phyloP scores from a whole-genome alignment of 2,888 invertebrate species.

The Folsomia manolachei region DNA sequence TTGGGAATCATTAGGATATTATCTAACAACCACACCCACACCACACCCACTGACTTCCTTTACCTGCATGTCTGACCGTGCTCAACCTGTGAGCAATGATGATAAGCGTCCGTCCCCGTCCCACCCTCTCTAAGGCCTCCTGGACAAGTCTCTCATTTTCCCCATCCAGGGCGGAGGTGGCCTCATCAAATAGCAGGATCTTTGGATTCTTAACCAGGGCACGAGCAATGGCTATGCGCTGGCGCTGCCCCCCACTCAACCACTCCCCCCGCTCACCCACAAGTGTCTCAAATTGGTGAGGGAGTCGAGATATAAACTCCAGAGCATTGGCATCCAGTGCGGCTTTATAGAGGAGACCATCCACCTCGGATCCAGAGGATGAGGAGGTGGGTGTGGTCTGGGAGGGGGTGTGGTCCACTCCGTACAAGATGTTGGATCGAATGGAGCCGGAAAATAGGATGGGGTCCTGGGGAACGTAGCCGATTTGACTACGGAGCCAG shows the following conservation, averaged over 20 bases:
- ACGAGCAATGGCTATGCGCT: constrained; percentile 83
- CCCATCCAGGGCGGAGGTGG: constrained; percentile 84
- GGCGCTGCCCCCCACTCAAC: constrained; percentile 89
- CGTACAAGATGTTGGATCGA: constrained; percentile 86
- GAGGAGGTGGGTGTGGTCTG: constrained; percentile 53
- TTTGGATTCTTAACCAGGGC: constrained; percentile 91
- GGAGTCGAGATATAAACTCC: constrained; percentile 67
- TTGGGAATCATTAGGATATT: too few species aligned
- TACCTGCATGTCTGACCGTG: constrained; percentile 83
- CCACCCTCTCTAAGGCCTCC: constrained; percentile 78
- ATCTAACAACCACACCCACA: too few species aligned
- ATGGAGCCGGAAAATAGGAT: constrained; percentile 88
- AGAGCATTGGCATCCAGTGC: constrained; percentile 80
- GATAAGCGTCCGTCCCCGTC: constrained; percentile 80
- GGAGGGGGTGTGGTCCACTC: constrained; percentile 64
- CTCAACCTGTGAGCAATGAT: constrained; percentile 92
- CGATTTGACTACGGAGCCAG: constrained; percentile 82
- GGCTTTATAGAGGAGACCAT: constrained; percentile 61
- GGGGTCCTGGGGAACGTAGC: constrained; percentile 91
- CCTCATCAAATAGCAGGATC: constrained; percentile 91
- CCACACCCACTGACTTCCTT: too few species aligned
- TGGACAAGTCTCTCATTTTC: constrained; percentile 86
- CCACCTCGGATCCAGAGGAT: background rate
- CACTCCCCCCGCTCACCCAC: constrained; percentile 87
- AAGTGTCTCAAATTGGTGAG: constrained; percentile 72